Percentiles rank a stretch among this genome's conserved stretches.
These are phyloP conservation scores for Branchipolynoe longqiensis DNA, from an alignment of 2,888 invertebrate genomes.

Conservation along the genomic window DNA sequence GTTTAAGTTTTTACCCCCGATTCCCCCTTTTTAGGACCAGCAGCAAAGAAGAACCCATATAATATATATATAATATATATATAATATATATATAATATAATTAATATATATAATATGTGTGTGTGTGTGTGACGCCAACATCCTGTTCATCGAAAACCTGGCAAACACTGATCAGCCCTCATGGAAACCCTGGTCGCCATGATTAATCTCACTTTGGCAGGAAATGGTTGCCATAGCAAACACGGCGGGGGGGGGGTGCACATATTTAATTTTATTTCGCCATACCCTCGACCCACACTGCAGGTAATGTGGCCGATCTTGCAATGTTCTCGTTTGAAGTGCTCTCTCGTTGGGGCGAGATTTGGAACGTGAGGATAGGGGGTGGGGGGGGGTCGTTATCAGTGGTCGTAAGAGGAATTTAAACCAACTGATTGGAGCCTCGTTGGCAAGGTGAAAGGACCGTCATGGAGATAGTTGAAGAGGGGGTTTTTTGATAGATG, in stretches of 20 bases:
- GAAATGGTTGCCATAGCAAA: conserved; percentile 45
- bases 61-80: conserved; percentile 20
- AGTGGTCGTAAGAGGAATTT: conserved; percentile 25
- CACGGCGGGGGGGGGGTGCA: conserved; percentile 14
- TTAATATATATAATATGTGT: conserved; percentile 8
- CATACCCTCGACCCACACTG: conserved; percentile 9
- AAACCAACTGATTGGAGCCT: conserved; percentile 44
- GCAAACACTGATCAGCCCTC: not conserved
- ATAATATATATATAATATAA: conserved; percentile 33
- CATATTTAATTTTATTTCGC: conserved; percentile 53
- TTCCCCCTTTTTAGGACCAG: no score
- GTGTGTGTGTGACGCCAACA: not conserved
- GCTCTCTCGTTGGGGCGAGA: no score
- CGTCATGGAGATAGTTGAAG: no score
- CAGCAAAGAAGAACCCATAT: no score
- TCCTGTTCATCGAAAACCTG: conserved; percentile 31
- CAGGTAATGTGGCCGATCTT: conserved; percentile 1
- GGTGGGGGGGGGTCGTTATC: conserved; percentile 5
- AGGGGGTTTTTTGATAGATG: conserved; percentile 2
- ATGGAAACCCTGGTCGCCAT: no score
- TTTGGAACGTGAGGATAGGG: not conserved
- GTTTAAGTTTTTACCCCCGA: no score
- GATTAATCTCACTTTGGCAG: conserved; percentile 23
- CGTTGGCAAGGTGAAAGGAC: no score
- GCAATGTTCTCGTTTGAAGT: conserved; percentile 52